phyloP scores from a whole-genome alignment of 2,113 vertebrate genomes.

The Phycodurus eques region DNA sequence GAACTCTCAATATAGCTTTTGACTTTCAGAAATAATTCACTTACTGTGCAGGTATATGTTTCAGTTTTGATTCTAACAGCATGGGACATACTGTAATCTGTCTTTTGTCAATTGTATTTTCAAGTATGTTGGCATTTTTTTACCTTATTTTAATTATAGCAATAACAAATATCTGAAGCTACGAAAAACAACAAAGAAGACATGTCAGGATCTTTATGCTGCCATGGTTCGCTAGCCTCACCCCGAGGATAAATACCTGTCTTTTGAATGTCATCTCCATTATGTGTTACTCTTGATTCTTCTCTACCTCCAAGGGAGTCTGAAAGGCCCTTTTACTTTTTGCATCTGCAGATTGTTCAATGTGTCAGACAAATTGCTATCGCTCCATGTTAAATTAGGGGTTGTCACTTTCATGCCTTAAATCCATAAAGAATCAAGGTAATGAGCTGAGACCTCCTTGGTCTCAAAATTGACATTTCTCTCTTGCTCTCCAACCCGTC shows the following conservation, averaged over 20 bases:
- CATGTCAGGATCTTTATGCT: conserved; percentile 15
- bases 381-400: conserved; percentile 63
- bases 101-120: neutral
- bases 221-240: conserved; percentile 37
- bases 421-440: conserved; percentile 48
- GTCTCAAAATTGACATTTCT: conserved; percentile 54
- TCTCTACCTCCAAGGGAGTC: conserved; percentile 49
- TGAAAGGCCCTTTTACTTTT: conserved; percentile 65
- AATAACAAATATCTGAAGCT: neutral
- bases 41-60: neutral
- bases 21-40: conserved; percentile 24
- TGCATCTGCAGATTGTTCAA: conserved; percentile 65
- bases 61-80: too few species aligned
- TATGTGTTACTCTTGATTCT: conserved; percentile 44
- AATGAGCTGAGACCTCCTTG: conserved; percentile 64
- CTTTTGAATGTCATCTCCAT: conserved; percentile 54
- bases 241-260: conserved; percentile 53
- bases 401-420: conserved; percentile 64
- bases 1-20: neutral
- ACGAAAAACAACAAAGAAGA: conserved; percentile 20
- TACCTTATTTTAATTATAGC: neutral
- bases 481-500: conserved; percentile 32
- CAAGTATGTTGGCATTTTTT: neutral
- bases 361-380: conserved; percentile 69
- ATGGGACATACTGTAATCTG: neutral